Base-by-base conservation (phyloP, 2,113 vertebrate species). In the Stomatorhinus ivindoensis region DNA sequence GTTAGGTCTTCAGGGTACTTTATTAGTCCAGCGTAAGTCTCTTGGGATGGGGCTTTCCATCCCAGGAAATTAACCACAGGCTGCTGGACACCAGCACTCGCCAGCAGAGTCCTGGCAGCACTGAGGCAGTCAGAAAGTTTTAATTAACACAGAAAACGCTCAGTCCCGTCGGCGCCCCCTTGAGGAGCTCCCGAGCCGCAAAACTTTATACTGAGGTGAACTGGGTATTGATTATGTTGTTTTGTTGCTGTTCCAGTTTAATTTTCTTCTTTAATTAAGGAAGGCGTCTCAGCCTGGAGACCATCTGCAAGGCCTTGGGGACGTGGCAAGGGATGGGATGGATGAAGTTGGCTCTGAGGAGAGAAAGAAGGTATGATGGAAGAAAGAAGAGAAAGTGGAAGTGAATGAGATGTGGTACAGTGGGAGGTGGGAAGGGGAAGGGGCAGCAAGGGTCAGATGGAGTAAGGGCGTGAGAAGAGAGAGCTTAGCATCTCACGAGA, bases 321-420 rank as follows among this genome's bases (percentile, higher is more conserved):
- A 87, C 4, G 1, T 19, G 58, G 27, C 53, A 27, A 61, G 87
- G 87, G 87, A 46, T 65, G 3, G 51, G 15, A 65, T 58, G 86
- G 85, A 35, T 55, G 85, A 53, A 47, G 39, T 55, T 35, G 85
- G 50, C 50, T 53, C 50, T 65, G n/a, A 44, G 87, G 87, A 65
- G 51, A 87, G 55, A 39, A 51, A 31, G 48, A 50, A 48, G 31
- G 48, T 19, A 19, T 6, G 86, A 55, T 21, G 19, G 50, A 15
- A 35, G 19, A 39, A 55, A 53, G 27, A 19, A 87, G 48, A 55
- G 92, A 93, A 91, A 93, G 90, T 91, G 91, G 69, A 35, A 88
- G 92, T 24, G 73, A 15, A n/a, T 5, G 35, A 84, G 61, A 65
- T n/a, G 47, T 53, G 48, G 44, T 10, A 5, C 55, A 53, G 83